A percentile compares a stretch with the other conserved stretches of the same genome.
These are phyloP conservation scores for Agrotis segetum DNA, from an alignment of 2,888 invertebrate species.

Conservation along the genomic window DNA sequence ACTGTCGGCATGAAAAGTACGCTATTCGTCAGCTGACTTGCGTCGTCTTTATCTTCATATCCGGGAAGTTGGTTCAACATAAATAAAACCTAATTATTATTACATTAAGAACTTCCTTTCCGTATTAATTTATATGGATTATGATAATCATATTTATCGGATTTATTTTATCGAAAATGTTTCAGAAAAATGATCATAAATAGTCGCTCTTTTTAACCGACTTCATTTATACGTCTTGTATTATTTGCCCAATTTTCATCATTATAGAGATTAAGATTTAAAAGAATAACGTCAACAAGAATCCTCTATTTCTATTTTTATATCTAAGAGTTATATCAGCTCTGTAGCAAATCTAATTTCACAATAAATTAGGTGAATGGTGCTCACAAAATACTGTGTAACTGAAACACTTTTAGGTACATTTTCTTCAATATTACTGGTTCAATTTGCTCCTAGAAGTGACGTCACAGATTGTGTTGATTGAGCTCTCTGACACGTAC, in stretches of 20 bases:
- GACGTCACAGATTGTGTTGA: constrained; percentile 22
- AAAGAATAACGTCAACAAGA: not conserved
- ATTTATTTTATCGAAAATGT: not conserved
- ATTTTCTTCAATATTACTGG: not conserved
- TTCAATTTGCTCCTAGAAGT: constrained; percentile 19
- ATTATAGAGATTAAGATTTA: not conserved
- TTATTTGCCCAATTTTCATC: not conserved
- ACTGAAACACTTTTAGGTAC: not conserved
- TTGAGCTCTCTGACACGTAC: constrained; percentile 5
- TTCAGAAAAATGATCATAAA: no score
- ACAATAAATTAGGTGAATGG: not conserved
- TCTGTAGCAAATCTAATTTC: not conserved
- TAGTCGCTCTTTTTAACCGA: not conserved
- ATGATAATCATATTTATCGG: not conserved
- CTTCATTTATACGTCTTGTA: no score
- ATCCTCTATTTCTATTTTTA: not conserved
- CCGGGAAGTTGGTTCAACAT: not conserved
- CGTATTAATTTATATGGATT: not conserved
- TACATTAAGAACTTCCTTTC: not conserved
- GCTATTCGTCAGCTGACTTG: not conserved
- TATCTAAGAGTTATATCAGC: not conserved
- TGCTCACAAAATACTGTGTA: not conserved
- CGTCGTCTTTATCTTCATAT: constrained; percentile 4
- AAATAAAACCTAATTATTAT: constrained; percentile 5
- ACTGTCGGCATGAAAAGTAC: not conserved